These are phyloP conservation scores for Drosophila orosa DNA, from an alignment of 1,140 invertebrate genomes.

Conservation along the genomic window DNA sequence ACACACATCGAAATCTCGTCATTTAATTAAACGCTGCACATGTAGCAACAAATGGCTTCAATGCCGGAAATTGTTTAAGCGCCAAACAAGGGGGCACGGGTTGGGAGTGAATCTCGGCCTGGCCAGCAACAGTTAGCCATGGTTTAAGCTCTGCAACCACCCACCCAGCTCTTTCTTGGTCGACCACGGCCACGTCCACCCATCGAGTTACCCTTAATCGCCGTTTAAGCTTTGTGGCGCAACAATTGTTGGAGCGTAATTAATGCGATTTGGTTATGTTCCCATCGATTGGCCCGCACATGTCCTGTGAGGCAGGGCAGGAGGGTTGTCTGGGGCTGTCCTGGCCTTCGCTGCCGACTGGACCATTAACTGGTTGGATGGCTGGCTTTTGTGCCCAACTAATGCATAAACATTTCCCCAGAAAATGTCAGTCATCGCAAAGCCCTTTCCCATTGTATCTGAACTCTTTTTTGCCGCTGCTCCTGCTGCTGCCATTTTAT, in stretches of 20 bases:
- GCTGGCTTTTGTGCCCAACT: constrained; percentile 53
- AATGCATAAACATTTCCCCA: constrained; percentile 58
- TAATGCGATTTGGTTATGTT: constrained; percentile 79
- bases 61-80: constrained; percentile 74
- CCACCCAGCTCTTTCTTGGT: background rate
- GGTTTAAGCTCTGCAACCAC: background rate
- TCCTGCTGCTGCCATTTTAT: background rate
- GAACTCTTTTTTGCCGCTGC: constrained; percentile 2
- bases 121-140: constrained; percentile 24
- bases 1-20: constrained; percentile 18
- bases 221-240: constrained; percentile 79
- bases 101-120: constrained; percentile 13
- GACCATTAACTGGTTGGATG: constrained; percentile 45
- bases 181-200: background rate
- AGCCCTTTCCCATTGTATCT: constrained; percentile 28
- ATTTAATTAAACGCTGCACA: constrained; percentile 73
- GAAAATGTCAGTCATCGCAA: constrained; percentile 48
- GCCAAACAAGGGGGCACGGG: constrained; percentile 20
- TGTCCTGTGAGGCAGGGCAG: constrained; percentile 24
- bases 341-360: constrained; percentile 28
- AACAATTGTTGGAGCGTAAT: constrained; percentile 81
- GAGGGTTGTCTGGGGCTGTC: constrained; percentile 12
- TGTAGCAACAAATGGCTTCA: constrained; percentile 56
- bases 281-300: constrained; percentile 68
- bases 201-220: constrained; percentile 58